Percentiles rank a stretch among this genome's conserved stretches.
Conservation (phyloP, 2,113 vertebrate species). For the Lipotes vexillifer region DNA sequence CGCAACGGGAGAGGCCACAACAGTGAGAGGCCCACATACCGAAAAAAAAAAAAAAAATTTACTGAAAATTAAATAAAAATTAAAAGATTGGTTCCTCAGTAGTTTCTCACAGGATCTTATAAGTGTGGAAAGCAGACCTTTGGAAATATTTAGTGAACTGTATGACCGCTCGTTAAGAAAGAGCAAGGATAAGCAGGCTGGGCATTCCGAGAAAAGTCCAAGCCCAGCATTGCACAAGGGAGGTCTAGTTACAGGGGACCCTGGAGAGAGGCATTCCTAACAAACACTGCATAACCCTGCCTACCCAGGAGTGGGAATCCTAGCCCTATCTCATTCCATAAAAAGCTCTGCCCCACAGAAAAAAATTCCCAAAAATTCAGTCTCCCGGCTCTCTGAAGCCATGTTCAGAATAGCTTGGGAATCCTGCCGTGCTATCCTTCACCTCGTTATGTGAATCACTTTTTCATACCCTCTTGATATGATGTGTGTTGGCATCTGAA, state of each 20-base stretch:
- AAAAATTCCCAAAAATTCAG: background rate
- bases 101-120: background rate
- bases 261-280: background rate
- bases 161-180: background rate
- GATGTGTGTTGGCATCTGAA: background rate
- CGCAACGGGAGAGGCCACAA: no score
- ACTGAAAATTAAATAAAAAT: background rate
- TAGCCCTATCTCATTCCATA: background rate
- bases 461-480: background rate
- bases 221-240: background rate
- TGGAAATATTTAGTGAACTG: background rate
- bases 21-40: no score
- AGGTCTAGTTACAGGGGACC: background rate
- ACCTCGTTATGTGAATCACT: background rate
- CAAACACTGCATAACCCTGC: fast-evolving
- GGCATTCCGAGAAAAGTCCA: background rate
- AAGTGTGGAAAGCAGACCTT: background rate
- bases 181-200: background rate
- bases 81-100: background rate
- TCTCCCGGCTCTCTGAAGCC: background rate
- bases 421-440: background rate
- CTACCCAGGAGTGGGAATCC: fast-evolving
- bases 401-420: background rate
- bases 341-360: background rate
- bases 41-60: no score